phyloP scores from a whole-genome alignment of 1,140 invertebrate species.

The Maniola jurtina region DNA sequence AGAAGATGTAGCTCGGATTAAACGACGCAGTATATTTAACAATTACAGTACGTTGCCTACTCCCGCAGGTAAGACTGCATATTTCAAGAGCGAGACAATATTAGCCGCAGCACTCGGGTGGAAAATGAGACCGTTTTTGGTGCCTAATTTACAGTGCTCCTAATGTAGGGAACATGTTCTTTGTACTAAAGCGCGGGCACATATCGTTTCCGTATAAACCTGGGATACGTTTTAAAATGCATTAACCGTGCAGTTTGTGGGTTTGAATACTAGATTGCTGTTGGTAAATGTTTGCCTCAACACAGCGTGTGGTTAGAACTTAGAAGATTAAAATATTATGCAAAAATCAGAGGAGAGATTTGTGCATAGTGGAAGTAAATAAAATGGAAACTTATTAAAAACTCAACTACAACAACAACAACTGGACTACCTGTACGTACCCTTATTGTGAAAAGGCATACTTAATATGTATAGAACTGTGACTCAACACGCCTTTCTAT shows the following conservation, averaged over 20 bases:
- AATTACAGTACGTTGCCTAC: slow-evolving; percentile 70
- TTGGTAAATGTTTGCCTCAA: slow-evolving; percentile 8
- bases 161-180: slow-evolving; percentile 63
- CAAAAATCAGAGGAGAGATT: neutral
- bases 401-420: too few species aligned
- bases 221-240: slow-evolving; percentile 52
- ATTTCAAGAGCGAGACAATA: slow-evolving; percentile 73
- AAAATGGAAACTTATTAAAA: too few species aligned
- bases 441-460: too few species aligned
- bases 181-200: slow-evolving; percentile 43
- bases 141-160: slow-evolving; percentile 69
- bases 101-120: slow-evolving; percentile 67
- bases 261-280: slow-evolving; percentile 37
- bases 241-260: slow-evolving; percentile 50
- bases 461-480: too few species aligned
- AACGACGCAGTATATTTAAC: slow-evolving; percentile 72
- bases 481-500: too few species aligned
- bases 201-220: slow-evolving; percentile 48
- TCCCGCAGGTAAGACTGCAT: slow-evolving; percentile 71
- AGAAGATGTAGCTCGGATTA: slow-evolving; percentile 72
- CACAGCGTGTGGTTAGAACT: neutral
- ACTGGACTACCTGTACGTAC: too few species aligned
- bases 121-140: slow-evolving; percentile 75
- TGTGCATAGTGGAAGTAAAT: too few species aligned
- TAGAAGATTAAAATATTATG: slow-evolving; percentile 16